Evolutionary conservation across 2,113 vertebrate genomes (phyloP), one percentile per base, ranked within the genome.

Genomic region (Neogale vison): DNA sequence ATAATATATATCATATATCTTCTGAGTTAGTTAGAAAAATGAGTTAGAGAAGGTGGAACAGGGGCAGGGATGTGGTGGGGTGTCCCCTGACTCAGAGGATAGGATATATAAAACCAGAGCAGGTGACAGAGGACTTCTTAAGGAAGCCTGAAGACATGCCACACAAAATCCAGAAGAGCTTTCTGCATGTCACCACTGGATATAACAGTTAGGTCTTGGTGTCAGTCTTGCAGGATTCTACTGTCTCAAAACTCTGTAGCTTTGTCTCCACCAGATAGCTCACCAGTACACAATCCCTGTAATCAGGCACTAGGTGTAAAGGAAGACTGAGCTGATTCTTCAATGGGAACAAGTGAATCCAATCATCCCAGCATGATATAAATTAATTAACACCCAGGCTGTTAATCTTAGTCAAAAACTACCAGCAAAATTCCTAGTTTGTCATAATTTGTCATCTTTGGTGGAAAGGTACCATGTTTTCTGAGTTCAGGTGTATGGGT

Each of bases 1-100:
- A 74, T 84, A 52, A 47, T 63, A 90, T 39, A 6, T 69, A 88
- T 36, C 63, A 3, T 7, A 34, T 39, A 6, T 69, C 36, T 95
- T 34, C 45, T 47, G 45, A 84, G 29, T 93, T 34, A 65, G 57
- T 82, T 76, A 85, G 84, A 84, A 65, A 98, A 88, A 61, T 80
- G 34, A 71, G 23, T 72, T 69, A 81, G 80, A 67, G 18, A 72
- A 76, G 2, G 3, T 76, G 42, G 7, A 42, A 24, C 29, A 20
- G 26, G 4, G 45, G 10, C 50, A 4, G 15, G 34, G 3, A 1
- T 29, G 29, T 34, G 15, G 63, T 1, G 36, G 59, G 18, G 8
- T 0, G 15, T 45, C 21, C 11, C 23, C 36, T 45, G 39, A 42
- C 9, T 93, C 57, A 61, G 67, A 74, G 18, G n/a, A 39, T 1